Percentiles rank a stretch among this genome's conserved stretches.
Conservation (phyloP, 2,113 vertebrate genomes). For the Mesembrinibis cayennensis region DNA sequence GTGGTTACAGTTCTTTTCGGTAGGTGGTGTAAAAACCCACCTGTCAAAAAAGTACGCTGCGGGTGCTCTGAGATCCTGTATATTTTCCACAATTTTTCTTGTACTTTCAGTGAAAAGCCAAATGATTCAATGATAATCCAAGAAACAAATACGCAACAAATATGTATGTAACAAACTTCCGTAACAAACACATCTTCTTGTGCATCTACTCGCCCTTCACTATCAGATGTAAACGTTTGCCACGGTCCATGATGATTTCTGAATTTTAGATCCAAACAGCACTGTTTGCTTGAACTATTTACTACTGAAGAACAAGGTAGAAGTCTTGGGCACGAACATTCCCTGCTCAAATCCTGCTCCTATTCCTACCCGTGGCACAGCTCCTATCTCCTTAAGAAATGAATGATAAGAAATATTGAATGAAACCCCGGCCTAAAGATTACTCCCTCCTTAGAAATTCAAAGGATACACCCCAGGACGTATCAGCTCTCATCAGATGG, state of each 20-base stretch:
- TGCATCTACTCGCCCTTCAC: too few species aligned
- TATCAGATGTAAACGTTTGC: background rate
- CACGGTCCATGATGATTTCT: background rate
- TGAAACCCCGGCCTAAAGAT: background rate
- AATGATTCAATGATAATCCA: background rate
- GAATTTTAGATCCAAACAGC: background rate
- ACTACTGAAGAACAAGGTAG: background rate
- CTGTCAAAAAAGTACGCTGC: rapidly evolving
- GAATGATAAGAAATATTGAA: background rate
- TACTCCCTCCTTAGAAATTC: background rate
- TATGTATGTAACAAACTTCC: background rate
- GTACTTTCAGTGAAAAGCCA: background rate
- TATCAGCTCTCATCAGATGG: rapidly evolving
- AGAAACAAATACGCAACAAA: rapidly evolving
- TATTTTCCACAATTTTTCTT: background rate
- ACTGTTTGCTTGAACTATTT: background rate
- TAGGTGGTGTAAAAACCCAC: background rate
- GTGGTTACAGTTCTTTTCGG: background rate
- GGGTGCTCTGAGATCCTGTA: background rate
- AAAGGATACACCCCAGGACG: background rate
- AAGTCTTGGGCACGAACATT: background rate
- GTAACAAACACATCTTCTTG: background rate
- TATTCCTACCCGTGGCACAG: background rate
- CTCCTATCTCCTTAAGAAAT: too few species aligned
- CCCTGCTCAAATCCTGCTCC: background rate